Conservation (phyloP, 2,888 invertebrate genomes). For the Acrocyrtus sp. region DNA sequence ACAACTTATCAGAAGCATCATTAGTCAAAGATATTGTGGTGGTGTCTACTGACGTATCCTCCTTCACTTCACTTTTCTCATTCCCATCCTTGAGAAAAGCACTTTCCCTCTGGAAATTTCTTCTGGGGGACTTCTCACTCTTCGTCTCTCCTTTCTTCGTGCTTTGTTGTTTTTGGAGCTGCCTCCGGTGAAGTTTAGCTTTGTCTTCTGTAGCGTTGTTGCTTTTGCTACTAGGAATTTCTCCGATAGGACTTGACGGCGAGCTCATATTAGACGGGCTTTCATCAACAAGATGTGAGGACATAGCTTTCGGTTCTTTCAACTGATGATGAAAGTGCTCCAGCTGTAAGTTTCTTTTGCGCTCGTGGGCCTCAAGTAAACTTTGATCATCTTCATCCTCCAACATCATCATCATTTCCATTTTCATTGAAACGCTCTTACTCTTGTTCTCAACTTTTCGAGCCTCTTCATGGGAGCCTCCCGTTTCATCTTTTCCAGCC, state of each 20-base stretch:
- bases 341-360: constrained; percentile 36
- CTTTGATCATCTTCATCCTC: constrained; percentile 36
- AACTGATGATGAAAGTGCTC: constrained; percentile 21
- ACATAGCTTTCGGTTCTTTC: constrained; percentile 13
- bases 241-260: constrained; percentile 11
- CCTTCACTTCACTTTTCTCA: constrained; percentile 12
- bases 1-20: constrained; percentile 1
- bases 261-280: constrained; percentile 31
- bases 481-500: constrained; percentile 10
- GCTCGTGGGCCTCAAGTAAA: constrained; percentile 10
- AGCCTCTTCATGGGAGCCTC: no score
- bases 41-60: constrained; percentile 28
- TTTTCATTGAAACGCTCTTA: constrained; percentile 8
- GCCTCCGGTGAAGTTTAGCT: constrained; percentile 15
- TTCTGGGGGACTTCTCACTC: constrained; percentile 3
- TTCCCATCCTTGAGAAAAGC: no score
- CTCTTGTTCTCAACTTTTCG: neutral
- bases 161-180: constrained; percentile 13
- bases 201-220: constrained; percentile 4
- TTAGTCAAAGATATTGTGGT: constrained; percentile 13
- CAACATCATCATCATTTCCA: constrained; percentile 32
- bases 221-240: constrained; percentile 9
- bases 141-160: constrained; percentile 4
- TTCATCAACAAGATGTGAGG: neutral
- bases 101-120: neutral